Evolutionary conservation across 2,888 invertebrate genomes (phyloP).

Genomic region (Cataglyphis albicans): DNA sequence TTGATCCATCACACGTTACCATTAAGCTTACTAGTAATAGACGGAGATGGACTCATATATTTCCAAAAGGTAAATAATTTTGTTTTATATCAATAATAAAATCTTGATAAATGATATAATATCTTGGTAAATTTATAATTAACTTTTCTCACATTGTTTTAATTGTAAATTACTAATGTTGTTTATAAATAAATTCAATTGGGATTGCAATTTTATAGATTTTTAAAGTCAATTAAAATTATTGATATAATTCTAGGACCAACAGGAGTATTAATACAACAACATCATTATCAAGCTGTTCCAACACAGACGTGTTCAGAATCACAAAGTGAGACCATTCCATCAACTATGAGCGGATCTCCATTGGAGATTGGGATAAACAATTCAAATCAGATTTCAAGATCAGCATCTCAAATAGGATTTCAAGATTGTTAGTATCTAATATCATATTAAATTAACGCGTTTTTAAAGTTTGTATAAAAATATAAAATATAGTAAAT

Average conservation of each 20-base stretch:
- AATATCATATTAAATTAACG: slow-evolving; percentile 30
- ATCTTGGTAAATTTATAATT: slow-evolving; percentile 11
- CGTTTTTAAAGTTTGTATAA: slow-evolving; percentile 9
- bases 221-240: not conserved
- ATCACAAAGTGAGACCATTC: slow-evolving; percentile 78
- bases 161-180: not conserved
- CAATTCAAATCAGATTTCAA: slow-evolving; percentile 75
- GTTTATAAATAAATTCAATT: not conserved
- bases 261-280: slow-evolving; percentile 95
- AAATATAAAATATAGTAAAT: slow-evolving; percentile 5
- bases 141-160: not conserved
- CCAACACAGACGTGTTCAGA: slow-evolving; percentile 88
- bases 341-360: slow-evolving; percentile 82
- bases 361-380: slow-evolving; percentile 76
- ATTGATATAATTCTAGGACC: slow-evolving; percentile 88
- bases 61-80: slow-evolving; percentile 91
- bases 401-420: slow-evolving; percentile 85
- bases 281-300: slow-evolving; percentile 96
- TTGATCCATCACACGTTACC: slow-evolving; percentile 98
- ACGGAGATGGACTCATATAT: slow-evolving; percentile 99
- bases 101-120: not conserved
- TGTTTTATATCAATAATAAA: slow-evolving; percentile 14
- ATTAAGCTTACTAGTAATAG: slow-evolving; percentile 98
- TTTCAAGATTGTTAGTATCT: slow-evolving; percentile 87
- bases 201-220: not conserved